Evolutionary conservation across 2,113 vertebrate genomes (phyloP).

Genomic region (Psephotus haematonotus): DNA sequence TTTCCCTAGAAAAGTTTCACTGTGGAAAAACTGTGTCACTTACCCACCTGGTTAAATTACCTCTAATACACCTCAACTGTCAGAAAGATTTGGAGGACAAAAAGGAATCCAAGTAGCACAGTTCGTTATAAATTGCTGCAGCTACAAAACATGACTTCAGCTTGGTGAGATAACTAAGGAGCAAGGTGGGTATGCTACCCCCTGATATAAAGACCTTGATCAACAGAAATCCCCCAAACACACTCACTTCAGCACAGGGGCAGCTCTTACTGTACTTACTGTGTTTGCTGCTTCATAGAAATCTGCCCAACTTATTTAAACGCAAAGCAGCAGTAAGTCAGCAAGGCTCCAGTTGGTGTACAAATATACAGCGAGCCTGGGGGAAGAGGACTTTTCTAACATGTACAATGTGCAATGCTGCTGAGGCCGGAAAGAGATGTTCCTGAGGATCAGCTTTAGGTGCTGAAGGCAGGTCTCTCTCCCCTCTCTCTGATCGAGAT

Average conservation of each 20-base stretch:
- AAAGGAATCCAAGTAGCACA: not conserved
- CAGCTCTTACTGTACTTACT: accelerated
- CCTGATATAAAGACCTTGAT: not conserved
- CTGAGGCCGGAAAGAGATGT: not conserved
- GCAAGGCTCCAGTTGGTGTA: accelerated
- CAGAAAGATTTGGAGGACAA: not conserved
- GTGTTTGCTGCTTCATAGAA: not conserved
- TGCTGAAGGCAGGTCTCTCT: not conserved
- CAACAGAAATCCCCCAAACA: not conserved
- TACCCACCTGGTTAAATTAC: not conserved
- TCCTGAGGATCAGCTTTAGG: not conserved
- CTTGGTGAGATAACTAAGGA: not conserved
- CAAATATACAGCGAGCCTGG: too few relatives aligned
- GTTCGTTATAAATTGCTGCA: not conserved
- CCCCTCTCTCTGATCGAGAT: not conserved
- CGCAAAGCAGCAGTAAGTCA: not conserved
- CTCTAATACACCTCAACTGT: not conserved
- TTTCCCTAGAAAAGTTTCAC: slow-evolving; percentile 22
- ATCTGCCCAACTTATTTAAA: not conserved
- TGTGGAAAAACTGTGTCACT: slow-evolving; percentile 15
- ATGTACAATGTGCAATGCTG: accelerated
- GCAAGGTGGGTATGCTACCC: not conserved
- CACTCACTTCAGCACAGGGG: not conserved
- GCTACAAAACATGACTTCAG: not conserved
- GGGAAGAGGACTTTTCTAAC: not conserved